phyloP scores from a whole-genome alignment of 1,140 invertebrate genomes.

The Drosophila tristis region DNA sequence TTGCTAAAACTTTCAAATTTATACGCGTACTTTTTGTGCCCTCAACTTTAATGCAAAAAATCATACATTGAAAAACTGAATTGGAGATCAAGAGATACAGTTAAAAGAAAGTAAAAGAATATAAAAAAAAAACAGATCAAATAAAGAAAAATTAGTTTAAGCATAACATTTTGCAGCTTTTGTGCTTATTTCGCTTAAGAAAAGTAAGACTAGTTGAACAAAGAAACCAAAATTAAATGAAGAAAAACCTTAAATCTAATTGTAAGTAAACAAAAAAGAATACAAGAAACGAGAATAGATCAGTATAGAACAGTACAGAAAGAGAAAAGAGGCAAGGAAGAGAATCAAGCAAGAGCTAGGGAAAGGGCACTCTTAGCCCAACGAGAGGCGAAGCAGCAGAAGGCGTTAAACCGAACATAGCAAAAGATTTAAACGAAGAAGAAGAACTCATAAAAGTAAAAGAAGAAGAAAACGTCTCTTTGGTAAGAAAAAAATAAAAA shows the following conservation, averaged over 20 bases:
- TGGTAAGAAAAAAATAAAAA: constrained; percentile 55
- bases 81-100: constrained; percentile 60
- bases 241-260: constrained; percentile 63
- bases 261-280: constrained; percentile 58
- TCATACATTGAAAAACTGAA: constrained; percentile 64
- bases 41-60: constrained; percentile 73
- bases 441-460: constrained; percentile 43
- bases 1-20: constrained; percentile 76
- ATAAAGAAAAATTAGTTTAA: constrained; percentile 70
- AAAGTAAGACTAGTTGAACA: constrained; percentile 78
- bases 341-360: constrained; percentile 39
- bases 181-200: constrained; percentile 83
- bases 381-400: constrained; percentile 20
- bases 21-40: constrained; percentile 74
- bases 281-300: constrained; percentile 48
- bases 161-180: constrained; percentile 82
- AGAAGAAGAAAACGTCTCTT: constrained; percentile 61
- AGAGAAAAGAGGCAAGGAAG: constrained; percentile 12
- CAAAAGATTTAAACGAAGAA: constrained; percentile 64
- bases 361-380: constrained; percentile 26
- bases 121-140: constrained; percentile 23
- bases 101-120: constrained; percentile 28
- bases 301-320: constrained; percentile 38
- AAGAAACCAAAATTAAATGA: constrained; percentile 54
- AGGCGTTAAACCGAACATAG: constrained; percentile 63